Percentiles rank a stretch among this genome's conserved stretches.
Evolutionary conservation across 2,888 invertebrate species (phyloP).

Genomic region (Rhingia campestris): DNA sequence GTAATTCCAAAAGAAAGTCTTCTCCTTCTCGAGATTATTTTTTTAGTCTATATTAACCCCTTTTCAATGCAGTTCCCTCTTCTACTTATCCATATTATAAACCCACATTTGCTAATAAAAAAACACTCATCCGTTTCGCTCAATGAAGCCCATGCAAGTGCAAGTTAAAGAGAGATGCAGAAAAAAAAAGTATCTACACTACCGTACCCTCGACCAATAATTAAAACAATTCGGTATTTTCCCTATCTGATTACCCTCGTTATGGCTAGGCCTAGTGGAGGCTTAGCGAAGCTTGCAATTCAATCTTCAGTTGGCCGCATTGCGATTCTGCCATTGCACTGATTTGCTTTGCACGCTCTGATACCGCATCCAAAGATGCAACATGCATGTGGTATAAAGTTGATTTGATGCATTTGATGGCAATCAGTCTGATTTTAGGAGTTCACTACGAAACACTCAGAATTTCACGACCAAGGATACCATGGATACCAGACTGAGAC

Average conservation of each 20-base stretch:
- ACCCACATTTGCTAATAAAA: neutral
- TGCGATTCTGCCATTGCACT: constrained; percentile 53
- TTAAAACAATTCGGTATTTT: constrained; percentile 61
- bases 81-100: neutral
- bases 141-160: constrained; percentile 66
- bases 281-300: constrained; percentile 68
- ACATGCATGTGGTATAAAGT: constrained; percentile 78
- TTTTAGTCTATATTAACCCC: constrained; percentile 39
- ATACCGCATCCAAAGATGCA: constrained; percentile 76
- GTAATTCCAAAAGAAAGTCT: constrained; percentile 58
- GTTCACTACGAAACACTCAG: constrained; percentile 54
- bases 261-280: constrained; percentile 46
- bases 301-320: constrained; percentile 63
- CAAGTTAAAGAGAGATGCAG: constrained; percentile 54
- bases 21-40: constrained; percentile 28
- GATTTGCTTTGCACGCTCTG: constrained; percentile 72
- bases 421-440: constrained; percentile 71
- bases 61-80: constrained; percentile 15
- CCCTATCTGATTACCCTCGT: constrained; percentile 62
- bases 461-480: constrained; percentile 20
- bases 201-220: constrained; percentile 31
- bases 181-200: constrained; percentile 26
- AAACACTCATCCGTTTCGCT: constrained; percentile 52
- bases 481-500: constrained; percentile 77
- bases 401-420: constrained; percentile 75